Base-by-base conservation (phyloP, 2,888 invertebrate genomes). In the Parochlus steinenii region DNA sequence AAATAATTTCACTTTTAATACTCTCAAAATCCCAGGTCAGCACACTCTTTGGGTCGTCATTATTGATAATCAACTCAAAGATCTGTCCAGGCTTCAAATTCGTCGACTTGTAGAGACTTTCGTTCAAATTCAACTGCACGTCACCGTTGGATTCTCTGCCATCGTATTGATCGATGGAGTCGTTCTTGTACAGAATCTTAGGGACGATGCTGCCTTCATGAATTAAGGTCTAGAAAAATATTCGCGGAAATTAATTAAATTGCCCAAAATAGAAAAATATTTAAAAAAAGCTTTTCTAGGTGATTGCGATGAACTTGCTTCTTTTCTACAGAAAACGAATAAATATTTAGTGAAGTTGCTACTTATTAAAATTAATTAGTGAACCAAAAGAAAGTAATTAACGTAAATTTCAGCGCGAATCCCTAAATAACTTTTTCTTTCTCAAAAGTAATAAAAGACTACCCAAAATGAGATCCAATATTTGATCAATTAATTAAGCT, bases 1-100 rank as follows among this genome's bases (percentile, higher is more conserved):
- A 93, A 41, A 76, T 71, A 46, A 92, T 74, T 56, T 86, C 85
- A 51, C 85, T 83, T 16, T 86, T 74, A 55, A 90, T 65, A 34
- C 92, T 83, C 63, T 93, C 92, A 61, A 92, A 93, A 62, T 93
- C 93, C 92, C 92, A 93, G 16, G 92, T 92, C 28, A 93, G 66
- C 40, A 93, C 89, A 55, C 83, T 78, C 46, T 86, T 86, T 10
- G 78, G 74, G 56, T 89, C 86, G 37, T 75, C 68, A 46, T 85
- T 82, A 32, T 69, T 65, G 34, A 93, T 74, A 42, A 82, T 62
- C 42, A 80, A 71, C 51, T 82, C 79, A 54, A 81, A 79, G 16
- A 74, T 69, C 65, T 81, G 65, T 8, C 58, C 56, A 3, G 53
- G 44, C 39, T 49, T 52, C 0, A 59, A 39, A 33, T 48, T 57